Conservation (phyloP, 2,888 invertebrate genomes). For the Folsomia manolachei region DNA sequence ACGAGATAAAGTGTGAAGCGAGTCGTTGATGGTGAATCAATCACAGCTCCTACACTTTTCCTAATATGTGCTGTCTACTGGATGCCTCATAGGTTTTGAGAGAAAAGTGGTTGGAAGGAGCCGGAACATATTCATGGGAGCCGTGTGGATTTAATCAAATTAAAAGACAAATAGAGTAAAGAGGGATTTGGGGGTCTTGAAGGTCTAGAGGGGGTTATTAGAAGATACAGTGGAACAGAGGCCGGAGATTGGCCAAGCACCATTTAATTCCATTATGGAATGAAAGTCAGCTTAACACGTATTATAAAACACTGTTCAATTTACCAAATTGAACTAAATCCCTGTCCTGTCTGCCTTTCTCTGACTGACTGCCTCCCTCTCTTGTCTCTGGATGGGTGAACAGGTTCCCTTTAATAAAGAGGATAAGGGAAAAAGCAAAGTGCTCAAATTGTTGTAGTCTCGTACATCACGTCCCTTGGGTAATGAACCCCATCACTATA, state of each 20-base stretch:
- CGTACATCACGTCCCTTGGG: conserved; percentile 30
- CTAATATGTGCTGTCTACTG: too few species aligned
- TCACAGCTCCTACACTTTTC: background rate
- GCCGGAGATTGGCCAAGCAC: conserved; percentile 50
- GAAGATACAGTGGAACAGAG: conserved; percentile 48
- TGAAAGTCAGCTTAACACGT: conserved; percentile 51
- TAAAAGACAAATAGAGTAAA: conserved; percentile 51
- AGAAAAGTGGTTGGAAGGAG: background rate
- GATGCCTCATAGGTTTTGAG: too few species aligned
- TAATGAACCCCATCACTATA: conserved; percentile 32
- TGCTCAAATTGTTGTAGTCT: background rate
- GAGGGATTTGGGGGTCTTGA: conserved; percentile 50
- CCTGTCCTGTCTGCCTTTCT: conserved; percentile 8
- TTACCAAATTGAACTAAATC: conserved; percentile 51
- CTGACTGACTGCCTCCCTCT: background rate
- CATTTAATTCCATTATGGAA: conserved; percentile 52
- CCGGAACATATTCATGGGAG: background rate
- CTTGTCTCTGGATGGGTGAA: background rate
- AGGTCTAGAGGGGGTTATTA: conserved; percentile 49
- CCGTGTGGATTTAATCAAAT: conserved; percentile 50
- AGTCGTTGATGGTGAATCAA: background rate
- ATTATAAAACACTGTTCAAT: conserved; percentile 51
- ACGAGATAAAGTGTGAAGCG: background rate
- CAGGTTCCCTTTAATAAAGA: background rate
- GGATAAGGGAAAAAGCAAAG: background rate